Percentiles rank a stretch among this genome's conserved stretches.
Conservation (phyloP, 2,113 vertebrate species). For the Melanocharis versteri region DNA sequence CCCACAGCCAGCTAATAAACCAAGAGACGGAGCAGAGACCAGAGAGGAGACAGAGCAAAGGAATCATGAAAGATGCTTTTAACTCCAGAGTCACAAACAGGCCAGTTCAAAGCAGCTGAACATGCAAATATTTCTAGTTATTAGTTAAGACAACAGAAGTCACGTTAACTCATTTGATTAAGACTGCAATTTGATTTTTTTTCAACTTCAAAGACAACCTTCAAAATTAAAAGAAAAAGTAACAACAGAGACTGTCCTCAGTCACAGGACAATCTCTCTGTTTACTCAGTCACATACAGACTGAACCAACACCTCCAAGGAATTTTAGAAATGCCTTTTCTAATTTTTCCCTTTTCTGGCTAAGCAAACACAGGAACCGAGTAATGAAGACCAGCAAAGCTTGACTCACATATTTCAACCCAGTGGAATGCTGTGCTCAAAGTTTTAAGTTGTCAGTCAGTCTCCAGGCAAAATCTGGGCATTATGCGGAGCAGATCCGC, state of each 20-base stretch:
- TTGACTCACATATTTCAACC: neutral
- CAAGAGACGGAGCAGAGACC: neutral
- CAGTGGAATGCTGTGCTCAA: neutral
- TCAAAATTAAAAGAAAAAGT: neutral
- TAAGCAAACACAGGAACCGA: neutral
- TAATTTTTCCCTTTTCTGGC: neutral
- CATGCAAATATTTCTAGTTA: neutral
- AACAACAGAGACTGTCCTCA: neutral
- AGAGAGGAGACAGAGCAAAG: neutral
- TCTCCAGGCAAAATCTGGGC: neutral
- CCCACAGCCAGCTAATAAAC: neutral
- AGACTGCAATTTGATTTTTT: neutral
- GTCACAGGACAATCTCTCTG: neutral
- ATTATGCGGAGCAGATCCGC: neutral
- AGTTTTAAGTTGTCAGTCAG: neutral
- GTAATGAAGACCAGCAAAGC: neutral
- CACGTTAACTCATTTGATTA: neutral
- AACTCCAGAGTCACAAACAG: neutral
- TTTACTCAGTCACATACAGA: neutral
- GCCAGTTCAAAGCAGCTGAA: neutral
- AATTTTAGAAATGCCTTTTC: neutral
- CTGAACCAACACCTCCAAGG: neutral
- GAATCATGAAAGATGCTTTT: neutral
- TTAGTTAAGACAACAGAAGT: neutral
- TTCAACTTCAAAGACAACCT: neutral